Evolutionary conservation across 2,797 vertebrate species (phyloP).

Genomic region (Acrossocheilus wenchowensis): DNA sequence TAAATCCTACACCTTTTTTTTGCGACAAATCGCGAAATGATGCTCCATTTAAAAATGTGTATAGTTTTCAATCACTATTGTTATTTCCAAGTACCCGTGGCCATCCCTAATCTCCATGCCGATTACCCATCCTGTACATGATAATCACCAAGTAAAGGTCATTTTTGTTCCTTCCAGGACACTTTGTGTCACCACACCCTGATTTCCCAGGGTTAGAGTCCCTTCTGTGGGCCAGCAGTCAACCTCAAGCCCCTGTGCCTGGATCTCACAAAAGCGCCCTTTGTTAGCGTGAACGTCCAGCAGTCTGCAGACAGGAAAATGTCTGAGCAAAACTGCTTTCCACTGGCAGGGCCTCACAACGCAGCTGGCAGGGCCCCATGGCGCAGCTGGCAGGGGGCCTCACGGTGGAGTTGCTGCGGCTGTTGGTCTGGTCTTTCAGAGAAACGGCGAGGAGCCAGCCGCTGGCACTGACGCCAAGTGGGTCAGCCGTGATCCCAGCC

Average conservation of each 20-base stretch:
- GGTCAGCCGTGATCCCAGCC: constrained; percentile 65
- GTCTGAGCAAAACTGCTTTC: constrained; percentile 64
- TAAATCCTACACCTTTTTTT: background rate
- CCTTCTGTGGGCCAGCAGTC: constrained; percentile 58
- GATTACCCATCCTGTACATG: constrained; percentile 3
- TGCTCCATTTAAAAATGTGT: background rate
- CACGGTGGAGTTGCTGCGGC: constrained; percentile 55
- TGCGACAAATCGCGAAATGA: background rate
- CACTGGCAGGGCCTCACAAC: constrained; percentile 54
- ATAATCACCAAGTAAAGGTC: constrained; percentile 30
- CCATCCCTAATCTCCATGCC: background rate
- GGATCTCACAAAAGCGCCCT: constrained; percentile 71
- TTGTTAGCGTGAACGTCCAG: constrained; percentile 70
- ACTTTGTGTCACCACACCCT: constrained; percentile 15
- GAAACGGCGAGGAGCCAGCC: constrained; percentile 66
- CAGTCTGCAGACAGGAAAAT: constrained; percentile 69
- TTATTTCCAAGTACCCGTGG: background rate
- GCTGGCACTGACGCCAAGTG: constrained; percentile 69
- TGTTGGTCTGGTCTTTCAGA: constrained; percentile 64
- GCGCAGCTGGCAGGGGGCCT: constrained; percentile 66
- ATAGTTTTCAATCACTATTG: background rate
- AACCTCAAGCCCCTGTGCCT: constrained; percentile 57
- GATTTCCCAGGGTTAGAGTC: constrained; percentile 23
- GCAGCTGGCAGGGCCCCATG: constrained; percentile 58
- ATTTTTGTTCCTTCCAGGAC: constrained; percentile 30